Evolutionary conservation across 2,113 vertebrate genomes (phyloP).

Genomic region (Muntiacus muntjak): DNA sequence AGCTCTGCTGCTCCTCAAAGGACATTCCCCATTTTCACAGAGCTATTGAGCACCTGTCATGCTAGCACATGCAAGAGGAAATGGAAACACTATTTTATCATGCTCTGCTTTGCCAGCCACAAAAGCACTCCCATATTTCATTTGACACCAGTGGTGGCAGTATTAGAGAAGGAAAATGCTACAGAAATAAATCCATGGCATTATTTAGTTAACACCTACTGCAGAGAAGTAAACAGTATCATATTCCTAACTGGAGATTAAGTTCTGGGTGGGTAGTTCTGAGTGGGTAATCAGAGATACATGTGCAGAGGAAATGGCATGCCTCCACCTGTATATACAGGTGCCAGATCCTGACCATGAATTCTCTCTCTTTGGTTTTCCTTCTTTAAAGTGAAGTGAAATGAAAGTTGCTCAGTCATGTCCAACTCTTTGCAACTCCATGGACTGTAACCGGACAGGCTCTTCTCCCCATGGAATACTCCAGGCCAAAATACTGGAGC

Average conservation of each 20-base stretch:
- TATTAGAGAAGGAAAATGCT: neutral
- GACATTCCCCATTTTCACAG: neutral
- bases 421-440: neutral
- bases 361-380: neutral
- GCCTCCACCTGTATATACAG: neutral
- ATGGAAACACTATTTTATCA: neutral
- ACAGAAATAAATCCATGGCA: neutral
- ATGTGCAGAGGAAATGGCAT: neutral
- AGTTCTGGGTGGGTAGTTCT: neutral
- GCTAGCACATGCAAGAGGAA: neutral
- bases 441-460: neutral
- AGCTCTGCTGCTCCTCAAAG: neutral
- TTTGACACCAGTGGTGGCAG: neutral
- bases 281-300: neutral
- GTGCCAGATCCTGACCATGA: neutral
- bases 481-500: neutral
- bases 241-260: neutral
- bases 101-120: neutral
- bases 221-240: neutral
- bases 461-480: neutral
- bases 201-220: neutral
- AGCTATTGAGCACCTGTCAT: neutral
- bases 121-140: neutral
- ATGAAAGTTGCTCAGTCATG: neutral
- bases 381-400: neutral